phyloP scores from a whole-genome alignment of 53 echinoderm and acorn worm species.

The Henricia sp. region DNA sequence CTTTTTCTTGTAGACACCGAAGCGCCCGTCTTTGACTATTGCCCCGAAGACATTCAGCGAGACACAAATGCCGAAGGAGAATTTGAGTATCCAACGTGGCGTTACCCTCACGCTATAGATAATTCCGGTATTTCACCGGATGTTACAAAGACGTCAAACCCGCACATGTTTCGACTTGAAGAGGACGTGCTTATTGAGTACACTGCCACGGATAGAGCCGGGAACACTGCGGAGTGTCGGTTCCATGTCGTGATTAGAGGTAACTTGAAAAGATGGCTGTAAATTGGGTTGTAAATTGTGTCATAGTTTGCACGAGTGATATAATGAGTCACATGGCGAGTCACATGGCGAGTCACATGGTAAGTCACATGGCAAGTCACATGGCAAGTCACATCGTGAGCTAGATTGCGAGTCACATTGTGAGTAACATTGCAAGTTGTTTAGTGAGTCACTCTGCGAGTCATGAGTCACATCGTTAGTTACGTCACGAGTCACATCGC shows the following conservation, averaged over 20 bases:
- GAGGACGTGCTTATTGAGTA: constrained; percentile 44
- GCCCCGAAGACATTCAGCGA: constrained; percentile 44
- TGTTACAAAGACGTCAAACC: constrained; percentile 16
- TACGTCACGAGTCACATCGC: no score
- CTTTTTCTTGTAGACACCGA: constrained; percentile 59
- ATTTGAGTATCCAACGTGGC: constrained; percentile 39
- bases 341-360: no score
- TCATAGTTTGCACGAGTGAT: no score
- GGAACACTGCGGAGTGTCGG: constrained; percentile 52
- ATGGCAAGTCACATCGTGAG: no score
- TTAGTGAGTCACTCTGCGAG: no score
- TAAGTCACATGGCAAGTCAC: no score
- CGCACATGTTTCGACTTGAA: constrained; percentile 30
- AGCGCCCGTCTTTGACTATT: constrained; percentile 61
- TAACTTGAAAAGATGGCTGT: no score
- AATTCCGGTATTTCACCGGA: constrained; percentile 22
- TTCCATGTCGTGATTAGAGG: constrained; percentile 70
- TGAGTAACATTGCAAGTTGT: no score
- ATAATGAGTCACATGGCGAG: no score
- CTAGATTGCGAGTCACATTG: no score
- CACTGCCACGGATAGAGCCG: constrained; percentile 54
- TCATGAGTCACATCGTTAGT: no score
- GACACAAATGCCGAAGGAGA: constrained; percentile 43
- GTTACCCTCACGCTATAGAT: constrained; percentile 15
- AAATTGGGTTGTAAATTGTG: no score